Evolutionary conservation across 2,797 vertebrate genomes (phyloP).

Genomic region (Gymnothorax javanicus): DNA sequence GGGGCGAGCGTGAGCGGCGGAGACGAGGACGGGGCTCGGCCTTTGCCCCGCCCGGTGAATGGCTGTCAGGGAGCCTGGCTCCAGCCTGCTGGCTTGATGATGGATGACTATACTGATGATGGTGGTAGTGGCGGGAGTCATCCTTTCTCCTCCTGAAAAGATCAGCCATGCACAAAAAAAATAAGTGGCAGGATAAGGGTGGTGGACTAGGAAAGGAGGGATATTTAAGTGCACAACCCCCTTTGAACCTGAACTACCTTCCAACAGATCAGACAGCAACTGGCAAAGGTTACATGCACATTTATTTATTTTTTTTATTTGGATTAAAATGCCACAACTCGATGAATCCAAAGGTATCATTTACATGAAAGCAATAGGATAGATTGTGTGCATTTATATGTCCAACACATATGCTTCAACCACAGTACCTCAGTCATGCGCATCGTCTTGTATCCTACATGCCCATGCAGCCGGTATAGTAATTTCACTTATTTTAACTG

Average conservation of each 20-base stretch:
- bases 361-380: too few species aligned
- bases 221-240: neutral
- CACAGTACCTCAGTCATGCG: too few species aligned
- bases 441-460: too few species aligned
- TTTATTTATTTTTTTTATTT: too few species aligned
- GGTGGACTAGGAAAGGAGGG: neutral
- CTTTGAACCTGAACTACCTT: neutral
- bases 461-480: too few species aligned
- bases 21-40: constrained; percentile 62
- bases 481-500: too few species aligned
- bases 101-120: constrained; percentile 67
- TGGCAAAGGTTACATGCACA: too few species aligned
- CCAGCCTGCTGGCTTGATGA: constrained; percentile 77
- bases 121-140: constrained; percentile 72
- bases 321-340: too few species aligned
- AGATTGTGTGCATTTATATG: too few species aligned
- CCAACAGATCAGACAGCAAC: neutral
- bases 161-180: constrained; percentile 62
- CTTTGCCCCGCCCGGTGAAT: constrained; percentile 74
- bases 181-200: constrained; percentile 28
- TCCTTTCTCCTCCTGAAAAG: constrained; percentile 72
- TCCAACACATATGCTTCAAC: too few species aligned
- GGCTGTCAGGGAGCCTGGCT: constrained; percentile 75
- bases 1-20: constrained; percentile 43
- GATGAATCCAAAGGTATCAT: too few species aligned